These are phyloP conservation scores for Myopa testacea DNA, from an alignment of 2,888 invertebrate genomes.

Conservation along the genomic window DNA sequence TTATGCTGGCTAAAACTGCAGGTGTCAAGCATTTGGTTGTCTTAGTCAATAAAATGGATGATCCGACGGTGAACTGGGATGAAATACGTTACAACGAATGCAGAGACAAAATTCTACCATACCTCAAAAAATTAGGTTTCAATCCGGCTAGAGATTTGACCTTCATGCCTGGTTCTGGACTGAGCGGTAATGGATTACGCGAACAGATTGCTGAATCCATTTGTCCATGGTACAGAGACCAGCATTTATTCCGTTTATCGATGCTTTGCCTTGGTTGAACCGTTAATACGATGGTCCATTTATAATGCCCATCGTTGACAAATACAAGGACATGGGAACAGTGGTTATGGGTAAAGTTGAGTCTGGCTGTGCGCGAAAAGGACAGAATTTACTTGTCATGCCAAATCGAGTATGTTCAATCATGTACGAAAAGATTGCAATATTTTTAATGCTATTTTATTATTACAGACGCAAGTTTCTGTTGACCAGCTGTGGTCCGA, in stretches of 20 bases:
- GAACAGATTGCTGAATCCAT: conserved; percentile 80
- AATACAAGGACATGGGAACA: conserved; percentile 99
- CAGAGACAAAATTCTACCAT: conserved; percentile 97
- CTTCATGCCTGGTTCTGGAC: conserved; percentile 98
- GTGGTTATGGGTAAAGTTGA: conserved; percentile 99
- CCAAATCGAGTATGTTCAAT: conserved; percentile 88
- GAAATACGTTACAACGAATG: conserved; percentile 96
- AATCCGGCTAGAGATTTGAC: conserved; percentile 96
- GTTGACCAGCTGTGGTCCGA: conserved; percentile 98
- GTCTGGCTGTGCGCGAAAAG: conserved; percentile 92
- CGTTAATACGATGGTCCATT: conserved; percentile 96
- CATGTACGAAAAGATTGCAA: too few species aligned
- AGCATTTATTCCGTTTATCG: conserved; percentile 96
- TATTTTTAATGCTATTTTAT: neutral
- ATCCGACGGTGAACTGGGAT: conserved; percentile 99
- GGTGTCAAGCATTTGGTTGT: conserved; percentile 98
- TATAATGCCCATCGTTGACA: conserved; percentile 98
- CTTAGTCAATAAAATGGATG: conserved; percentile 99
- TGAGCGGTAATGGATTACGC: conserved; percentile 94
- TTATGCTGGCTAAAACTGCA: conserved; percentile 99
- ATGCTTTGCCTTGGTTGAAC: conserved; percentile 90
- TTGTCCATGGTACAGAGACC: conserved; percentile 92
- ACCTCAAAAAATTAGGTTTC: conserved; percentile 95
- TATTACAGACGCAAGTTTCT: conserved; percentile 83
- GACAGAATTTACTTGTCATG: conserved; percentile 93